These are phyloP conservation scores for Drosophila testacea DNA, from an alignment of 2,888 invertebrate species.

Conservation along the genomic window DNA sequence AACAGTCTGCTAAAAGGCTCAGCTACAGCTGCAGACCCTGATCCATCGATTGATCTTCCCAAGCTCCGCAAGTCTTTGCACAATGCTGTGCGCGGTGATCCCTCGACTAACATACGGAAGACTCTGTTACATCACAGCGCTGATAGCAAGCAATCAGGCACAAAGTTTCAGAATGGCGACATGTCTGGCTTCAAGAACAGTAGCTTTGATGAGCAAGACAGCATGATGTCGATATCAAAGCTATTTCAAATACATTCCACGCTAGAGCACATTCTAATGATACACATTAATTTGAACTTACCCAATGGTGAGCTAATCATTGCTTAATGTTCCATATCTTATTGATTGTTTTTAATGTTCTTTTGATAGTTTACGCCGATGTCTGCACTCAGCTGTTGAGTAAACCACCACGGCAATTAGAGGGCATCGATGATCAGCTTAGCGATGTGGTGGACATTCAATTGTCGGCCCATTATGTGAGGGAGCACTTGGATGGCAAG, in stretches of 20 bases:
- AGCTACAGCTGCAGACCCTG: slow-evolving; percentile 13
- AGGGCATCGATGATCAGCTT: slow-evolving; percentile 74
- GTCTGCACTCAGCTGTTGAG: slow-evolving; percentile 81
- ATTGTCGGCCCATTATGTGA: slow-evolving; percentile 77
- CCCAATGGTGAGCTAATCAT: slow-evolving; percentile 70
- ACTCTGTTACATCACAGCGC: slow-evolving; percentile 79
- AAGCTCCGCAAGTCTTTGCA: slow-evolving; percentile 83
- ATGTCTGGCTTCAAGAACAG: slow-evolving; percentile 83
- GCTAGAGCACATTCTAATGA: slow-evolving; percentile 83
- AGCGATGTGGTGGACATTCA: slow-evolving; percentile 81
- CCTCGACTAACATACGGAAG: slow-evolving; percentile 64
- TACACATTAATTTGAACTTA: slow-evolving; percentile 83
- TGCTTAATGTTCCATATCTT: background rate
- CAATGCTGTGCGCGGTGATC: slow-evolving; percentile 76
- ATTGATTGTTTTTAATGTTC: background rate
- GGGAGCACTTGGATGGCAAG: slow-evolving; percentile 80
- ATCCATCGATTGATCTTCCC: slow-evolving; percentile 52
- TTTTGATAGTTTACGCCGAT: slow-evolving; percentile 73
- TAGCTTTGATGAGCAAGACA: slow-evolving; percentile 76
- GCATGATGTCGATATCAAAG: slow-evolving; percentile 75
- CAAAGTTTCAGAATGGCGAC: slow-evolving; percentile 64
- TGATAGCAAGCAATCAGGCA: slow-evolving; percentile 42
- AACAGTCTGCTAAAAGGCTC: slow-evolving; percentile 67
- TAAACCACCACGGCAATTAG: slow-evolving; percentile 65
- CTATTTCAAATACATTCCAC: slow-evolving; percentile 83